These are phyloP conservation scores for Otolemur garnettii DNA, from an alignment of 2,113 vertebrate species.

Conservation along the genomic window DNA sequence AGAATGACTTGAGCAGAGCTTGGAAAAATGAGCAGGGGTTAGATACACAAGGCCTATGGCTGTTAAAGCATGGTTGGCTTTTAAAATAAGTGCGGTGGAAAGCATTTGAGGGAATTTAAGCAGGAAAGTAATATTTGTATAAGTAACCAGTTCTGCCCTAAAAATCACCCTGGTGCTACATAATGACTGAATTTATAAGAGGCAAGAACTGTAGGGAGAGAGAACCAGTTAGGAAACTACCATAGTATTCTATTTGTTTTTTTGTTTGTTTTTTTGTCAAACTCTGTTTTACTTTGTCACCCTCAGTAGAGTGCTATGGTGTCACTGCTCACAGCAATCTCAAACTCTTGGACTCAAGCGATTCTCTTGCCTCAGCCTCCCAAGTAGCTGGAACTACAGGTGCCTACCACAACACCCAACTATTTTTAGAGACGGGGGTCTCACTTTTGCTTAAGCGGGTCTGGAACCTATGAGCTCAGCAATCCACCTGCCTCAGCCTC, in stretches of 20 bases:
- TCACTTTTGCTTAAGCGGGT: too few species aligned
- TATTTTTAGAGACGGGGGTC: too few species aligned
- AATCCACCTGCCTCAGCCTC: too few species aligned
- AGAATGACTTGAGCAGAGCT: background rate
- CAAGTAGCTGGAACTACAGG: too few species aligned
- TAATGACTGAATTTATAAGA: background rate
- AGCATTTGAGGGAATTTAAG: background rate
- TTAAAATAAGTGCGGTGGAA: background rate
- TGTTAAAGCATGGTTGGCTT: background rate
- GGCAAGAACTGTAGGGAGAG: background rate
- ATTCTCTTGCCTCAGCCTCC: too few species aligned
- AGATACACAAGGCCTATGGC: background rate
- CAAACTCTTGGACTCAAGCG: too few species aligned
- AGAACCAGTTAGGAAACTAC: background rate
- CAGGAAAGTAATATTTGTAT: background rate
- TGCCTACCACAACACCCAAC: too few species aligned
- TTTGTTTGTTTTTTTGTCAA: too few species aligned
- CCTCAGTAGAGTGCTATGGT: too few species aligned
- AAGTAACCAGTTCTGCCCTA: background rate
- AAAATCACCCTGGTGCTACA: background rate
- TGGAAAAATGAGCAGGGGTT: background rate
- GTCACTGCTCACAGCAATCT: too few species aligned
- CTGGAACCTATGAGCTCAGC: too few species aligned
- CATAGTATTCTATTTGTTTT: background rate
- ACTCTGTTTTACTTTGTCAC: too few species aligned